phyloP scores from a whole-genome alignment of 1,140 invertebrate genomes.

The Manduca sexta region DNA sequence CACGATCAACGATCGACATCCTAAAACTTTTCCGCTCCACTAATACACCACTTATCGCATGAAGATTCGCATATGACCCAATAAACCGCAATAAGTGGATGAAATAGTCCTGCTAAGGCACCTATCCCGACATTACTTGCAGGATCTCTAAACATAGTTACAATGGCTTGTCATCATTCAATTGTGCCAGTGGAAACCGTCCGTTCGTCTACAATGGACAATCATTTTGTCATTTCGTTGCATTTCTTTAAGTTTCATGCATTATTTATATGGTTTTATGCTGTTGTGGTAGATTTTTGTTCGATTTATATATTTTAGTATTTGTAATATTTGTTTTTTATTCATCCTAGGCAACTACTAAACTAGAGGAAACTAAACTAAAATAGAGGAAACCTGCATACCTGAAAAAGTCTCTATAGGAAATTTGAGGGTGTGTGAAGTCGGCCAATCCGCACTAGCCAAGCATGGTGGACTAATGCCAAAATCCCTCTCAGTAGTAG shows the following conservation, averaged over 20 bases:
- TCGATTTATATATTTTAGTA: not conserved
- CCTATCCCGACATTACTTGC: constrained; percentile 57
- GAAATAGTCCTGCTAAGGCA: constrained; percentile 40
- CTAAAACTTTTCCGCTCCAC: not conserved
- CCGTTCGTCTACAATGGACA: constrained; percentile 62
- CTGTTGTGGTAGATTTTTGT: not conserved
- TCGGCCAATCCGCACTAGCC: too few species aligned
- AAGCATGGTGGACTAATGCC: too few species aligned
- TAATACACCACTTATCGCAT: constrained; percentile 16
- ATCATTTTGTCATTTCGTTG: constrained; percentile 56
- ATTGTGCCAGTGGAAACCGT: constrained; percentile 62
- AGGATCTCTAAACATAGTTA: constrained; percentile 71
- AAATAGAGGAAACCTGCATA: too few species aligned
- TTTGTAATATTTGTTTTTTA: not conserved
- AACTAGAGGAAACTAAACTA: too few species aligned
- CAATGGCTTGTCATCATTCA: constrained; percentile 67
- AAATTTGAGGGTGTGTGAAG: too few species aligned
- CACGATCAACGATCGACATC: too few species aligned
- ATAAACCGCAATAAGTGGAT: constrained; percentile 55
- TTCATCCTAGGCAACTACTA: too few species aligned
- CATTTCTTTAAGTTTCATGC: constrained; percentile 70
- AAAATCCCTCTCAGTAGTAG: too few species aligned
- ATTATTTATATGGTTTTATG: constrained; percentile 46
- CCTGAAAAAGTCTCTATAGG: too few species aligned
- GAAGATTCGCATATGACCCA: constrained; percentile 51